A percentile compares a stretch with the other conserved stretches of the same genome.
phyloP scores from a whole-genome alignment of 1,140 invertebrate species.

The Zaprionus gabonicus region DNA sequence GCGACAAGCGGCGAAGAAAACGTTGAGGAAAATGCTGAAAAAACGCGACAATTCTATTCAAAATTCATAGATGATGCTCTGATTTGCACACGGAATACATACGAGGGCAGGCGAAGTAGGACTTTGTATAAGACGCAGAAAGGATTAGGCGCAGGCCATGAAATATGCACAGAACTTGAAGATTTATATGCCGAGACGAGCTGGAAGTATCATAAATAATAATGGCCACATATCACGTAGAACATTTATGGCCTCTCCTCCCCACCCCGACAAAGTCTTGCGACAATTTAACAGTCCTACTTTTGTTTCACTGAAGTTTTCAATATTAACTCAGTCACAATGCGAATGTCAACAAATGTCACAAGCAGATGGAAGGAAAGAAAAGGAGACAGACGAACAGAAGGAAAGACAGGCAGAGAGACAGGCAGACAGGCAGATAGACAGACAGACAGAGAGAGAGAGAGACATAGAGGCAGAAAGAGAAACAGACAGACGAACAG shows the following conservation, averaged over 20 bases:
- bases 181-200: conserved; percentile 4
- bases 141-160: conserved; percentile 56
- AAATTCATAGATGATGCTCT: conserved; percentile 67
- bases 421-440: background rate
- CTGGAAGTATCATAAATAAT: conserved; percentile 59
- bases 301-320: background rate
- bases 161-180: conserved; percentile 17
- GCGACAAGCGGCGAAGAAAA: background rate
- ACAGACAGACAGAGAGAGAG: background rate
- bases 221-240: conserved; percentile 1
- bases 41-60: conserved; percentile 33
- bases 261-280: background rate
- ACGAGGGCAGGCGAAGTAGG: background rate
- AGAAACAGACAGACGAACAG: too few species aligned
- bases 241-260: background rate
- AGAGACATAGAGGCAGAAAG: too few species aligned
- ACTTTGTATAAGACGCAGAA: conserved; percentile 43
- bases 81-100: conserved; percentile 56
- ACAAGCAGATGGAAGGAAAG: background rate
- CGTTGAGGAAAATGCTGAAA: background rate
- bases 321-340: background rate
- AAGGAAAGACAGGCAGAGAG: background rate
- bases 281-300: background rate
- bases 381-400: background rate
- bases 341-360: background rate